Percentiles rank a stretch among this genome's conserved stretches.
These are phyloP conservation scores for Papilio xuthus DNA, from an alignment of 1,140 invertebrate genomes.

Conservation along the genomic window DNA sequence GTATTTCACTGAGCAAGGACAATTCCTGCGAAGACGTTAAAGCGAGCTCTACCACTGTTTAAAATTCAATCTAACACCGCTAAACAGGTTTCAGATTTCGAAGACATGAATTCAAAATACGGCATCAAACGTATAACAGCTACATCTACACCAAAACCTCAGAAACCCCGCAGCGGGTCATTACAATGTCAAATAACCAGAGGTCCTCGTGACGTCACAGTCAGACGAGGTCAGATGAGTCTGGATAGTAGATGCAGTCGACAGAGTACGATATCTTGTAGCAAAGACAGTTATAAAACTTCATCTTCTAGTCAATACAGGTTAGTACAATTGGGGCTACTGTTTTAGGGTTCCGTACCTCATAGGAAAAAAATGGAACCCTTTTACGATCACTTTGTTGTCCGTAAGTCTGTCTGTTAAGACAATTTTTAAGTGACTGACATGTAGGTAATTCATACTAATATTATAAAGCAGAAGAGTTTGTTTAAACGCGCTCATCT, in stretches of 20 bases:
- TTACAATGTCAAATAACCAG: conserved; percentile 53
- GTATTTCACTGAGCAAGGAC: no score
- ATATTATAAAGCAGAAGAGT: no score
- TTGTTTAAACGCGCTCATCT: no score
- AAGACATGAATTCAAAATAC: conserved; percentile 65
- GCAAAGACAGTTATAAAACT: conserved; percentile 49
- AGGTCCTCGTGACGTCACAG: conserved; percentile 39
- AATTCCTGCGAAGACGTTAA: no score
- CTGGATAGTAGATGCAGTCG: conserved; percentile 50
- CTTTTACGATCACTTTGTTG: no score
- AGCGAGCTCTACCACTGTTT: no score
- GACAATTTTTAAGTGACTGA: no score
- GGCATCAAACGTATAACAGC: conserved; percentile 51
- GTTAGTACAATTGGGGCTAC: conserved; percentile 37
- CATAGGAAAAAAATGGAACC: no score
- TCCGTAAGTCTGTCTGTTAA: no score
- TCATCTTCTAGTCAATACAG: conserved; percentile 51
- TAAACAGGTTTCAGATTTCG: conserved; percentile 68
- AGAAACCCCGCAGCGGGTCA: conserved; percentile 52
- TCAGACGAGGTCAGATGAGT: conserved; percentile 42
- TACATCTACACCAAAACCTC: conserved; percentile 61
- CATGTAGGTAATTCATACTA: no score
- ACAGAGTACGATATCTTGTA: conserved; percentile 47
- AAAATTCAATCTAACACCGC: no score
- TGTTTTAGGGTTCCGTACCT: not conserved